Base-by-base conservation (phyloP, 2,113 vertebrate species). In the Prinia subflava region DNA sequence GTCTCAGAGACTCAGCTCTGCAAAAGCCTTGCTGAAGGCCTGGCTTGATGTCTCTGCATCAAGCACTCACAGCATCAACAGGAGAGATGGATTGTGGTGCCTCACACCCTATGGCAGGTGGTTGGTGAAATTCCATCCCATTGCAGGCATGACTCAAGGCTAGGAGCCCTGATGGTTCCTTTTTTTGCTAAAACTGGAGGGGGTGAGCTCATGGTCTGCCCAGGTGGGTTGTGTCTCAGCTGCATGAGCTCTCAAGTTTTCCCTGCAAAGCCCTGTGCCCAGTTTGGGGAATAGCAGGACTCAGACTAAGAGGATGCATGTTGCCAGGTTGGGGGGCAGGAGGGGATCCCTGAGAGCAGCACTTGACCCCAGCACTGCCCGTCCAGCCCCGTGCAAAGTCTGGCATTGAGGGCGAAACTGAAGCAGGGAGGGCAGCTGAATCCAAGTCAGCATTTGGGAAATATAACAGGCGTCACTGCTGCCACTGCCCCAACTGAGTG, bases 321-420 rank as follows among this genome's bases (percentile, higher is more conserved):
- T 30, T 79, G 73, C 53, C 60, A 83, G 55, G 31, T 3, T 50
- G 39, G 9, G 70, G n/a, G 41, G 19, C 10, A 52, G 4, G 27
- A 33, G 37, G n/a, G 28, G 39, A 95, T 91, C 83, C 92, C 94
- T 92, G 92, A 91, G 85, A 95, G 82, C 68, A 93, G 85, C 82
- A 78, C 33, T 49, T 53, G 75, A 33, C 71, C 65, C 56, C 75
- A 80, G 57, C 79, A 83, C 71, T 86, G 94, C 59, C 71, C 46
- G 1, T 89, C 67, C 80, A 73, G 62, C 55, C 79, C 28, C 13
- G 0, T 44, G 19, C 68, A 68, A 73, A 1, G 3, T 60, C 65
- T 76, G 57, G 21, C 63, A 47, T 4, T 11, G 17, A 13, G 23
- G 12, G 27, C 9, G 8, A 41, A 89, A 76, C 53, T 55, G 39